phyloP scores from a whole-genome alignment of 2,888 invertebrate genomes.

The Galerucella pusilla region DNA sequence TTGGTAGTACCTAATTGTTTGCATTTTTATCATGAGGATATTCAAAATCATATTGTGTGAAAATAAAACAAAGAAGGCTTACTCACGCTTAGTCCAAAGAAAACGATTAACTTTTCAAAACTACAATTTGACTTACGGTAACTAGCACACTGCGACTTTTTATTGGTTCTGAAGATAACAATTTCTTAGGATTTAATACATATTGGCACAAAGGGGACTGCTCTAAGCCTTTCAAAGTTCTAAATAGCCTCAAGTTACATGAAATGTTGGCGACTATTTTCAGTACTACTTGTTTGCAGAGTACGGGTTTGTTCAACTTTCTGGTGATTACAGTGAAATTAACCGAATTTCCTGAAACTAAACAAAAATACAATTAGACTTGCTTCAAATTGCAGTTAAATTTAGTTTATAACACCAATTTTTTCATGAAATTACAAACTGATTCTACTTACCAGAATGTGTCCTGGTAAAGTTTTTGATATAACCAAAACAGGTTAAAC shows the following conservation, averaged over 20 bases:
- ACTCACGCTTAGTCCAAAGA: background rate
- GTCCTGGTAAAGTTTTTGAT: slow-evolving; percentile 40
- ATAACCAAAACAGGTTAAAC: slow-evolving; percentile 44
- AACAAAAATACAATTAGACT: slow-evolving; percentile 2
- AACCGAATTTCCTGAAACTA: slow-evolving; percentile 28
- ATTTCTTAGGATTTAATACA: slow-evolving; percentile 70
- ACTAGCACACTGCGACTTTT: slow-evolving; percentile 19
- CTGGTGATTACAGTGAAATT: slow-evolving; percentile 45
- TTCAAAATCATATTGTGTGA: no score
- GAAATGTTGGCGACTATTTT: slow-evolving; percentile 61
- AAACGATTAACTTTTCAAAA: slow-evolving; percentile 6
- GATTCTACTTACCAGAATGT: background rate
- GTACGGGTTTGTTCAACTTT: slow-evolving; percentile 37
- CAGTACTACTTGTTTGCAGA: slow-evolving; percentile 52
- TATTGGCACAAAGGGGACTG: slow-evolving; percentile 70
- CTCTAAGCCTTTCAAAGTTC: slow-evolving; percentile 72
- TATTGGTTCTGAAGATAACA: slow-evolving; percentile 60
- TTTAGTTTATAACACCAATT: no score
- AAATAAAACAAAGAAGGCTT: background rate
- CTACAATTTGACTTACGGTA: slow-evolving; percentile 20
- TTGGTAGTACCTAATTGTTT: no score
- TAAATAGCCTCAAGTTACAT: slow-evolving; percentile 70
- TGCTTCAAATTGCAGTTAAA: no score
- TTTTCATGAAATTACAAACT: no score
- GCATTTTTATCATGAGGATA: no score